Conservation (phyloP, 2,888 invertebrate genomes). For the Ochropacha duplaris region DNA sequence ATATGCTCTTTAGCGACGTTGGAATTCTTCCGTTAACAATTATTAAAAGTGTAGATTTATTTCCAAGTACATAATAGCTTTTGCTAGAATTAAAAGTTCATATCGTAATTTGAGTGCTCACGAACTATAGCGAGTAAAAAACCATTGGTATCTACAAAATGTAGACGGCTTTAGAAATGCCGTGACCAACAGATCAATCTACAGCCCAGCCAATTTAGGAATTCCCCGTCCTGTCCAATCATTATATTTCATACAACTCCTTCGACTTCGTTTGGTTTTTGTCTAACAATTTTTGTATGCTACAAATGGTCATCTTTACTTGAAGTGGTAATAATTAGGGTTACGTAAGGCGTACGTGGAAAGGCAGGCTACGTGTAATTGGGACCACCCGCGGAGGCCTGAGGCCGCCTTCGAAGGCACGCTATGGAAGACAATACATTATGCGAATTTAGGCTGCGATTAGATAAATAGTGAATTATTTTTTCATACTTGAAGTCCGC, state of each 20-base stretch:
- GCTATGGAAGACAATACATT: conserved; percentile 35
- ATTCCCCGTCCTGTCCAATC: conserved; percentile 46
- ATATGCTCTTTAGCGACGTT: too few species aligned
- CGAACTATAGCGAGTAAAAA: conserved; percentile 3
- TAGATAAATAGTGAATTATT: conserved; percentile 29
- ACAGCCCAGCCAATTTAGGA: conserved; percentile 44
- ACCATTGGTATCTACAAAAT: conserved; percentile 19
- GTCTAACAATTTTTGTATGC: conserved; percentile 33
- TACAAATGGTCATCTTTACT: conserved; percentile 54
- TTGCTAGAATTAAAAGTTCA: neutral
- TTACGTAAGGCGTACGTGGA: conserved; percentile 49
- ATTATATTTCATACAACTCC: conserved; percentile 53
- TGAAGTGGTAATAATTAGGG: conserved; percentile 64
- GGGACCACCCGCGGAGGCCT: conserved; percentile 60
- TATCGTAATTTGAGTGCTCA: neutral
- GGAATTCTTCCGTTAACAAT: neutral
- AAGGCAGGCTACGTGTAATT: conserved; percentile 47
- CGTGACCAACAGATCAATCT: conserved; percentile 28
- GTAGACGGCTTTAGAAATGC: conserved; percentile 25
- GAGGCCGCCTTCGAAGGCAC: conserved; percentile 31
- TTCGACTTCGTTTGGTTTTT: conserved; percentile 47
- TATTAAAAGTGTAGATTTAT: neutral
- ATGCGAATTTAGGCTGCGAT: conserved; percentile 54
- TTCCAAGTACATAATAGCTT: neutral
- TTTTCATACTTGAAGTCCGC: conserved; percentile 14